Evolutionary conservation across 2,888 invertebrate species (phyloP).

Genomic region (Parelbella ahira): DNA sequence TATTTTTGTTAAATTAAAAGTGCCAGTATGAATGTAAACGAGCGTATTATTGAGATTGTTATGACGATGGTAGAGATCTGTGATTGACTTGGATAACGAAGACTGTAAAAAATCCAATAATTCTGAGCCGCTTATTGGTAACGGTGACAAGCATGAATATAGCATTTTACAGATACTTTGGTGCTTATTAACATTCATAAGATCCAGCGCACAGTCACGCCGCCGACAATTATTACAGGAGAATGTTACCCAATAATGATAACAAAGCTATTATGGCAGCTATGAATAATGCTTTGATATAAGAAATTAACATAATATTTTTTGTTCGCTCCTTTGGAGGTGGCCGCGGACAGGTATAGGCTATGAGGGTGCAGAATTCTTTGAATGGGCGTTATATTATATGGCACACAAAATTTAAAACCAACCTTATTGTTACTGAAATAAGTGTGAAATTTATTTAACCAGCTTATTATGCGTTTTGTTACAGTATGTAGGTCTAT

Average conservation of each 20-base stretch:
- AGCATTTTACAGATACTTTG: constrained; percentile 31
- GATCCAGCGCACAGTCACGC: constrained; percentile 35
- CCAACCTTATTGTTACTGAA: constrained; percentile 29
- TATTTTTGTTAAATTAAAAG: no score
- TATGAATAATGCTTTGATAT: constrained; percentile 74
- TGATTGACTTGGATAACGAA: constrained; percentile 10
- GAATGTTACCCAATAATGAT: constrained; percentile 71
- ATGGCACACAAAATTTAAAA: constrained; percentile 27
- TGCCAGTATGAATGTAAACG: no score
- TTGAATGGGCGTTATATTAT: constrained; percentile 64
- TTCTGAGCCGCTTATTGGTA: constrained; percentile 27
- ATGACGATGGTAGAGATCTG: no score
- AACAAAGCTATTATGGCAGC: constrained; percentile 75
- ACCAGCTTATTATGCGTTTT: neutral
- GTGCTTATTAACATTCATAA: constrained; percentile 46
- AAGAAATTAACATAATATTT: constrained; percentile 77
- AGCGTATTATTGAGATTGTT: no score
- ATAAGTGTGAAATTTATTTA: neutral
- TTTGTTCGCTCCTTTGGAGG: constrained; percentile 72
- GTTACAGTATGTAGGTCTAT: constrained; percentile 8
- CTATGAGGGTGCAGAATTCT: constrained; percentile 79
- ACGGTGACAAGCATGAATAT: constrained; percentile 50
- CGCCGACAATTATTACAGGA: constrained; percentile 59
- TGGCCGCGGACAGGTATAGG: constrained; percentile 76
- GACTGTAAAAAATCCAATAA: constrained; percentile 14